Conservation (phyloP, 2,888 invertebrate species). For the Caenorhabditis doughertyi region DNA sequence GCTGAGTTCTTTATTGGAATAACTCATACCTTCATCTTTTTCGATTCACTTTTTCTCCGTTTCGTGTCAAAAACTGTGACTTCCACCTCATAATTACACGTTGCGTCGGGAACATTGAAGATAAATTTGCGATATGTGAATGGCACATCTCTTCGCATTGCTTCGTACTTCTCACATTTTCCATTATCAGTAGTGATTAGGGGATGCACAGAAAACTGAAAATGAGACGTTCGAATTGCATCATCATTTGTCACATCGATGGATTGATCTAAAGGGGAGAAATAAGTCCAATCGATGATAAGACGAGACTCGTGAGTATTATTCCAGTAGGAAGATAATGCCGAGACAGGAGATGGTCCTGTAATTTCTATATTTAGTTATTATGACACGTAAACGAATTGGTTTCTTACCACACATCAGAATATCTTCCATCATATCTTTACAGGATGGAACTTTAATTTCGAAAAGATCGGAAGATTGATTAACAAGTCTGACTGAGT, state of each 20-base stretch:
- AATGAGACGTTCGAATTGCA: constrained; percentile 55
- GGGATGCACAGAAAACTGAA: constrained; percentile 44
- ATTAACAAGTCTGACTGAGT: constrained; percentile 13
- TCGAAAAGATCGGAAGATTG: not conserved
- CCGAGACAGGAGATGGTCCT: constrained; percentile 56
- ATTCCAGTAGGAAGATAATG: constrained; percentile 57
- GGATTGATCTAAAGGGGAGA: not conserved
- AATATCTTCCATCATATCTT: constrained; percentile 47
- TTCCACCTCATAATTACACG: constrained; percentile 66
- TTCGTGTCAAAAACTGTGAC: constrained; percentile 58
- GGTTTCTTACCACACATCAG: constrained; percentile 63
- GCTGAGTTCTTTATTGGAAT: too few species aligned
- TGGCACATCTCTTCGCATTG: constrained; percentile 53
- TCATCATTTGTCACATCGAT: not conserved
- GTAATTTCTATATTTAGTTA: not conserved
- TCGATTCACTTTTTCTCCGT: constrained; percentile 53
- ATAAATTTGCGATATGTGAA: constrained; percentile 58
- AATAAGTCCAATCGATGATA: constrained; percentile 51
- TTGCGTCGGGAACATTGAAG: constrained; percentile 54
- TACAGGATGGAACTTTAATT: constrained; percentile 53
- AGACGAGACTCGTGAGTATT: constrained; percentile 33
- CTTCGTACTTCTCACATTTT: constrained; percentile 51
- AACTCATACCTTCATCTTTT: constrained; percentile 45
- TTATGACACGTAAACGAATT: not conserved
- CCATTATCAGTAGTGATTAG: constrained; percentile 28